A percentile compares a stretch with the other conserved stretches of the same genome.
These are phyloP conservation scores for Coenonympha arcania DNA, from an alignment of 2,888 invertebrate species.

Conservation along the genomic window DNA sequence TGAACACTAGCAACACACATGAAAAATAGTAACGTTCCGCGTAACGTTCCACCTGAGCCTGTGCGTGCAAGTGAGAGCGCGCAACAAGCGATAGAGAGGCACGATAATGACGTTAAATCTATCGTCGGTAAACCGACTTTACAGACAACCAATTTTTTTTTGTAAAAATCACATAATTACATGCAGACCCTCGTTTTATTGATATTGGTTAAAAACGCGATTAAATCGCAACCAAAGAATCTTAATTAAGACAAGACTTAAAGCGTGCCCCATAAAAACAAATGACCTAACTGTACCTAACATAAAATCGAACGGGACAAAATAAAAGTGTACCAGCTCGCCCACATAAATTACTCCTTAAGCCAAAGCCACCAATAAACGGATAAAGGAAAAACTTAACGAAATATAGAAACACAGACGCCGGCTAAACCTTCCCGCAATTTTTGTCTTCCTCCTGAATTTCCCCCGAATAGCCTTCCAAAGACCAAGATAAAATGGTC, in stretches of 20 bases:
- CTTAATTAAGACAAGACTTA: slow-evolving; percentile 2
- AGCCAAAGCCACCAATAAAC: slow-evolving; percentile 59
- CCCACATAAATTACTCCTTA: slow-evolving; percentile 56
- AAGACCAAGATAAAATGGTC: slow-evolving; percentile 43
- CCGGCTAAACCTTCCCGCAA: slow-evolving; percentile 51
- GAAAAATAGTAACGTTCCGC: too few relatives aligned
- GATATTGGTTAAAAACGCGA: too few relatives aligned
- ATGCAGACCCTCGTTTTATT: too few relatives aligned
- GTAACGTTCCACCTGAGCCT: too few relatives aligned
- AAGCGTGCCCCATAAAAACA: slow-evolving; percentile 3
- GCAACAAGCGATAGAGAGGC: too few relatives aligned
- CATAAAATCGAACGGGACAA: slow-evolving; percentile 27
- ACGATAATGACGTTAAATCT: too few relatives aligned
- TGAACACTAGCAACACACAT: too few relatives aligned
- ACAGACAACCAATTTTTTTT: too few relatives aligned
- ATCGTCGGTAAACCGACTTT: too few relatives aligned
- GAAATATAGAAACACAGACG: slow-evolving; percentile 63
- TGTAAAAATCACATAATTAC: too few relatives aligned
- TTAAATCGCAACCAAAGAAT: neutral
- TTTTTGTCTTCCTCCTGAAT: slow-evolving; percentile 51
- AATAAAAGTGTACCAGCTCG: slow-evolving; percentile 32
- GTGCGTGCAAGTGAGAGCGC: too few relatives aligned
- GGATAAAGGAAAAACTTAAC: slow-evolving; percentile 47
- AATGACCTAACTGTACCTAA: slow-evolving; percentile 5
- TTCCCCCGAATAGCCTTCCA: slow-evolving; percentile 46